Base-by-base conservation (phyloP, 1,140 invertebrate species). In the Ylistrum balloti region DNA sequence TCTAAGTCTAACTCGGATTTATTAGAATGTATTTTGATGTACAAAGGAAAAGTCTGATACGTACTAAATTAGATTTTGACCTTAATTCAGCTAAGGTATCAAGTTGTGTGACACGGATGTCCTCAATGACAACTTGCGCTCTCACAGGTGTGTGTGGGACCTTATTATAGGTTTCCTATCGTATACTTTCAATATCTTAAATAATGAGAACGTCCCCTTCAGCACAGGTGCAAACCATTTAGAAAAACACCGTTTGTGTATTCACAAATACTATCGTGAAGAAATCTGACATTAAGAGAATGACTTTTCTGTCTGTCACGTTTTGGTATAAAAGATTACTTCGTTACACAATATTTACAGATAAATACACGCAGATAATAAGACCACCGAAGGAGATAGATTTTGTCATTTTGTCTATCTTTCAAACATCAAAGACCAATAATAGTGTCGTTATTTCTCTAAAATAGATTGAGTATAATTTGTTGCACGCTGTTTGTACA, bases 181-280 rank as follows among this genome's bases (percentile, higher is more conserved):
- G 22, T 28, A n/a, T 28, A 74, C 56, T 74, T 74, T 74, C 56
- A 74, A 74, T 74, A 74, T 74, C n/a, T 5, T 74, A 74, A 74
- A 74, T 74, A 74, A 74, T 74, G 56, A 74, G 22, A 1, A n/a
- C 56, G 28, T 74, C 28, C 56, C 22, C 56, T 74, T 74, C 56
- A 7, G n/a, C 56, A n/a, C 56, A 74, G 56, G 56, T 74, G 56
- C 56, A 74, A 74, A 74, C 56, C n/a, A 74, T n/a, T n/a, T 74
- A 74, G 56, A 74, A 74, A 7, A 28, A 74, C 56, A 74, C n/a
- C 56, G n/a, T n/a, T 74, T 74, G 56, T 74, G 56, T 74, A 74
- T 74, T 74, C 56, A 74, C 15, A 74, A 74, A 74, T 28, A 74
- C 28, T 74, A 74, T 74, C 56, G 17, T 1, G 17, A 28, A 28